phyloP scores from a whole-genome alignment of 2,113 vertebrate genomes.

The Bathybates hornii region DNA sequence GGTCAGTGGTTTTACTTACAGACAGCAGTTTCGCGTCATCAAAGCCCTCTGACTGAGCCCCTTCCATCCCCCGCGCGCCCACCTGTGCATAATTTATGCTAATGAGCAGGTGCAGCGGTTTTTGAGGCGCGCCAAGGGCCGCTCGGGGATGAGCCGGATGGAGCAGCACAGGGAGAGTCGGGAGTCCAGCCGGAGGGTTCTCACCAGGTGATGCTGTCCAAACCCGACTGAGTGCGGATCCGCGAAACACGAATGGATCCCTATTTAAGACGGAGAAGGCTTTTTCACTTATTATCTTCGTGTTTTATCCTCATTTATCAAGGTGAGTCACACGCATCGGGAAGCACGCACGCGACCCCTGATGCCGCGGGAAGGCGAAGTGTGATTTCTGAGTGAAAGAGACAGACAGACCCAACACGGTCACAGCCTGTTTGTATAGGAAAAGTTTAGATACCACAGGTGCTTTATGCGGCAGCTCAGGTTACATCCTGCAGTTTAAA shows the following conservation, averaged over 20 bases:
- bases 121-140: conserved; percentile 45
- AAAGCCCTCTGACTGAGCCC: neutral
- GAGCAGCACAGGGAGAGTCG: conserved; percentile 47
- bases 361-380: neutral
- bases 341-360: neutral
- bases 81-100: conserved; percentile 69
- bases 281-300: conserved; percentile 35
- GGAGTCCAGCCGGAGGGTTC: conserved; percentile 41
- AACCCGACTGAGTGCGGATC: conserved; percentile 45
- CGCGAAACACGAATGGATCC: conserved; percentile 72
- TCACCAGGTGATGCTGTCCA: conserved; percentile 60
- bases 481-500: neutral
- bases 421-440: neutral
- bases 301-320: conserved; percentile 65
- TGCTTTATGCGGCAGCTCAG: neutral
- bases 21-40: neutral
- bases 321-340: conserved; percentile 58
- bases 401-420: neutral
- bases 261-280: conserved; percentile 48
- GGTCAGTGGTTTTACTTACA: neutral
- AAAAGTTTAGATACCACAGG: neutral
- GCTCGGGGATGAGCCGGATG: conserved; percentile 44
- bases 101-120: conserved; percentile 60
- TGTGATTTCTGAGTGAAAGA: neutral
- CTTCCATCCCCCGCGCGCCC: neutral